phyloP scores from a whole-genome alignment of 1,140 invertebrate species.

The Pseudomyrmex flavicornis region DNA sequence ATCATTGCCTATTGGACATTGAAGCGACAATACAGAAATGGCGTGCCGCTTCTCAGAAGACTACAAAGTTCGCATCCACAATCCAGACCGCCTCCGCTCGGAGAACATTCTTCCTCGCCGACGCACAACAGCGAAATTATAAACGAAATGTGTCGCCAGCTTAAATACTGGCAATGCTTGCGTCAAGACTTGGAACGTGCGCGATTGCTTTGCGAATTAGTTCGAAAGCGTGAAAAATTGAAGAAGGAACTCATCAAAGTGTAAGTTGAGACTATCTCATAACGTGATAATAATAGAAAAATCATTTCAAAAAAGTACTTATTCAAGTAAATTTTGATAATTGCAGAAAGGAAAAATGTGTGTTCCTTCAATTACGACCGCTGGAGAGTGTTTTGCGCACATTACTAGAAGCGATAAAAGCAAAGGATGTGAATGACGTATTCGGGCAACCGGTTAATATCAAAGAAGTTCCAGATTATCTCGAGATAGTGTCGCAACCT shows the following conservation, averaged over 20 bases:
- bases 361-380: constrained; percentile 93
- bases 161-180: constrained; percentile 97
- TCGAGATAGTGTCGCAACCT: constrained; percentile 95
- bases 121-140: constrained; percentile 85
- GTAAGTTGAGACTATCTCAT: constrained; percentile 74
- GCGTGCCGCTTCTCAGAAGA: constrained; percentile 96
- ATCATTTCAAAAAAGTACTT: neutral
- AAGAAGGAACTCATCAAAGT: constrained; percentile 95
- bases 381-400: constrained; percentile 91
- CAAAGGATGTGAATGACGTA: constrained; percentile 94
- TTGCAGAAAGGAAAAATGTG: constrained; percentile 90
- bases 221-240: constrained; percentile 97
- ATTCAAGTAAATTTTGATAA: neutral
- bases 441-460: constrained; percentile 97
- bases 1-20: constrained; percentile 97
- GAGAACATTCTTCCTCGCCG: constrained; percentile 80
- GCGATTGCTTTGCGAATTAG: constrained; percentile 96
- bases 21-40: constrained; percentile 97
- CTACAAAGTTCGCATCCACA: constrained; percentile 90
- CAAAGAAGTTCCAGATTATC: constrained; percentile 96
- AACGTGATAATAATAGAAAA: neutral
- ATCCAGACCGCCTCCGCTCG: constrained; percentile 81
- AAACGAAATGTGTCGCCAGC: constrained; percentile 92
- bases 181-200: constrained; percentile 97
- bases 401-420: constrained; percentile 91